Conservation (phyloP, 1,140 invertebrate genomes). For the Camponotus floridanus region DNA sequence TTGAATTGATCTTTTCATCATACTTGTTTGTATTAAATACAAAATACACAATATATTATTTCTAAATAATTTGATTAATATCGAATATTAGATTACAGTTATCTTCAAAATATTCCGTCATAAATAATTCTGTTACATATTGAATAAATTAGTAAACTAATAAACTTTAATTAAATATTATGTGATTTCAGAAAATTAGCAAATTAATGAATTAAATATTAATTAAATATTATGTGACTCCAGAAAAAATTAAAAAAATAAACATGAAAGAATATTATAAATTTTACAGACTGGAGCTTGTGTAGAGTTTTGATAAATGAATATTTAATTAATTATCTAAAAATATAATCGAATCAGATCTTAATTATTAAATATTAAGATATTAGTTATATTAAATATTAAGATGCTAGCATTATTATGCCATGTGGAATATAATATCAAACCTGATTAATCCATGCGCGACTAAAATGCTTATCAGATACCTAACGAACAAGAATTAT, state of each 20-base stretch:
- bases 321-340: background rate
- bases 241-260: background rate
- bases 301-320: background rate
- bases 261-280: background rate
- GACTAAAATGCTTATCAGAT: background rate
- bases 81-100: background rate
- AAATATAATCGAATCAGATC: background rate
- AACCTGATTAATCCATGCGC: background rate
- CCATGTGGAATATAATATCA: background rate
- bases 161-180: background rate
- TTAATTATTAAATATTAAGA: background rate
- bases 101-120: constrained; percentile 11
- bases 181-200: background rate
- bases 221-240: background rate
- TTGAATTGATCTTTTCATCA: background rate
- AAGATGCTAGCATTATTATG: background rate
- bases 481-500: background rate
- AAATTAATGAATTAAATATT: background rate
- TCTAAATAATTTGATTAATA: constrained; percentile 16
- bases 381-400: background rate
- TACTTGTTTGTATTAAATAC: background rate
- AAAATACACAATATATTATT: background rate
- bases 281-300: background rate
- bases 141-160: background rate
- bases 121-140: background rate